Evolutionary conservation across 2,888 invertebrate genomes (phyloP), one percentile per base, ranked within the genome.

Genomic region (Nasonovia ribisnigri): DNA sequence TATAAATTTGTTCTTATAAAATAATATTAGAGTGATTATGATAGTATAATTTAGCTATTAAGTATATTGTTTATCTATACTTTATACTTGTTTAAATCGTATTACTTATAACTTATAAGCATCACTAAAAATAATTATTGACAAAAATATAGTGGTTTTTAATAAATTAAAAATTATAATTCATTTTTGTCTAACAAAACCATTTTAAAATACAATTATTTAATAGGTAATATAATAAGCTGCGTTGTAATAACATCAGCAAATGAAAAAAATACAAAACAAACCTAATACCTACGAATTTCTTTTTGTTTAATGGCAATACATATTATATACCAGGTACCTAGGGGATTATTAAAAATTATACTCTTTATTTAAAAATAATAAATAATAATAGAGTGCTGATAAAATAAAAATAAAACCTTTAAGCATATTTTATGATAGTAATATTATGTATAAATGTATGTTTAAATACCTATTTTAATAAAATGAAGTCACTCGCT

Each of bases 281-380:
- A 77, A 20, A 77, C 67, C 67, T 42, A 67, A 16, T 67, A 26
- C 57, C 24, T 26, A 67, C n/a, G n/a, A n/a, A 67, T 67, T 67
- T 36, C 16, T 4, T n/a, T 67, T 67, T 67, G 16, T n/a, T 67
- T 67, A n/a, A 11, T 5, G n/a, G 16, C n/a, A 67, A n/a, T 67
- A n/a, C 16, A n/a, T n/a, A 43, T 88, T 88, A n/a, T 42, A n/a
- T 51, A 36, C 5, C 13, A 67, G 1, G 16, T 43, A 88, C 3
- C 3, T 46, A n/a, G n/a, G n/a, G n/a, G n/a, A n/a, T 54, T 88
- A n/a, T 88, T 88, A 88, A 84, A 84, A 43, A 84, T 43, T 42
- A 43, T 42, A 42, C 10, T 67, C n/a, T 11, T 29, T 43, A 84
- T 84, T 26, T 24, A 24, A n/a, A 42, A 84, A 84, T 43, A 46